Percentiles rank a stretch among this genome's conserved stretches.
phyloP scores from a whole-genome alignment of 92 coral and sea anemone genomes.

The Zoanthus sociatus region DNA sequence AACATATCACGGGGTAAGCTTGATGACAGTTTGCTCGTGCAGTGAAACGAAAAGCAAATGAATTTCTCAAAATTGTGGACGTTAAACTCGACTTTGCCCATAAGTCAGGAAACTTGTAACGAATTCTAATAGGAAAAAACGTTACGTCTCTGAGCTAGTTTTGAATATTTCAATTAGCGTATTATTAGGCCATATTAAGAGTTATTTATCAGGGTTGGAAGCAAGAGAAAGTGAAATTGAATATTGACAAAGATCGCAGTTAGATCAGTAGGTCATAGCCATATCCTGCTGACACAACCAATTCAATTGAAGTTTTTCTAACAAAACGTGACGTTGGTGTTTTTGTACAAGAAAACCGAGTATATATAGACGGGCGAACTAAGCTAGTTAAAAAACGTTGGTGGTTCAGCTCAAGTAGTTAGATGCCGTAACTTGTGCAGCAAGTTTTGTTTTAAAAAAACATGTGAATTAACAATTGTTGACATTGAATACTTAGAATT shows the following conservation, averaged over 20 bases:
- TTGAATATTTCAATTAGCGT: background rate
- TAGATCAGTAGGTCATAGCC: background rate
- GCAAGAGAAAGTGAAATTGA: background rate
- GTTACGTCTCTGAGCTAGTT: background rate
- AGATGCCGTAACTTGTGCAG: too few species aligned
- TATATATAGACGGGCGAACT: too few species aligned
- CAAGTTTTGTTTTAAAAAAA: too few species aligned
- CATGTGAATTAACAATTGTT: too few species aligned
- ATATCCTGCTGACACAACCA: background rate
- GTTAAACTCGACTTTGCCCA: background rate
- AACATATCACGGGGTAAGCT: constrained; percentile 33
- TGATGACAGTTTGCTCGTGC: constrained; percentile 43
- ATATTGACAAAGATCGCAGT: background rate
- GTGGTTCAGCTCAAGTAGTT: too few species aligned
- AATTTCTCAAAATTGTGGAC: background rate
- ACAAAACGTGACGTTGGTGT: too few species aligned
- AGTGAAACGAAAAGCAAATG: background rate
- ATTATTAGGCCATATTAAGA: background rate
- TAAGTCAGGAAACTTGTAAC: background rate
- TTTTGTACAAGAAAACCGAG: too few species aligned
- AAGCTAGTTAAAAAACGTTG: too few species aligned
- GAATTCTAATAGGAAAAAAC: background rate
- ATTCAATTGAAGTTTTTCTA: background rate
- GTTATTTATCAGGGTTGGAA: background rate
- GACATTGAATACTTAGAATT: background rate